phyloP scores from a whole-genome alignment of 2,888 invertebrate species.

The Nymphalis urticae region DNA sequence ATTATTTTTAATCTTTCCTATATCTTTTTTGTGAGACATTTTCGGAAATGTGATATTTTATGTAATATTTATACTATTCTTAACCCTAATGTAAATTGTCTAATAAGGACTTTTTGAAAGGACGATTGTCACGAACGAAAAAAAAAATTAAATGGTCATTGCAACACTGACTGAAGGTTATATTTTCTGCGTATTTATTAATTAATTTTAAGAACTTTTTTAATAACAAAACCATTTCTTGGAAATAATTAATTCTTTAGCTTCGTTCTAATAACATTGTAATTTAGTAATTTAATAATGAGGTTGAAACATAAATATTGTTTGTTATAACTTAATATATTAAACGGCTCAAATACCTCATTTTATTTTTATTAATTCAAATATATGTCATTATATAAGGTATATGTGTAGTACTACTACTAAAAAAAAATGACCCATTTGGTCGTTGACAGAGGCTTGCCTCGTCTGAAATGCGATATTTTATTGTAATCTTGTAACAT shows the following conservation, averaged over 20 bases:
- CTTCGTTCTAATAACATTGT: background rate
- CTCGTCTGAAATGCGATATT: constrained; percentile 9
- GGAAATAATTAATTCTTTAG: background rate
- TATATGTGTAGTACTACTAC: background rate
- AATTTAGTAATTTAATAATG: background rate
- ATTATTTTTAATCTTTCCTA: constrained; percentile 31
- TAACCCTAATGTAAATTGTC: constrained; percentile 21
- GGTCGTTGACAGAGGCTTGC: background rate
- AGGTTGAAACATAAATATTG: background rate
- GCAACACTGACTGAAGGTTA: background rate
- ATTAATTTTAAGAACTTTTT: background rate
- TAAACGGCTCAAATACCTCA: constrained; percentile 1
- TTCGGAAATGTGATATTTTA: constrained; percentile 73
- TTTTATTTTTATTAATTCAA: background rate
- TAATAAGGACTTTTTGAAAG: constrained; percentile 3
- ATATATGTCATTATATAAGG: background rate
- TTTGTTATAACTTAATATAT: background rate
- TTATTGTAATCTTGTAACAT: constrained; percentile 32
- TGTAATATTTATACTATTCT: constrained; percentile 52
- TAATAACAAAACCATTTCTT: background rate
- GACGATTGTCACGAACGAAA: constrained; percentile 5
- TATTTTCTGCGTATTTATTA: background rate
- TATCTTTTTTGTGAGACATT: constrained; percentile 52
- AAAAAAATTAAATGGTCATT: background rate
- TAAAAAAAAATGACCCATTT: background rate